Evolutionary conservation across 2,888 invertebrate species (phyloP), one percentile per base, ranked within the genome.

Genomic region (Panzeria rudis): DNA sequence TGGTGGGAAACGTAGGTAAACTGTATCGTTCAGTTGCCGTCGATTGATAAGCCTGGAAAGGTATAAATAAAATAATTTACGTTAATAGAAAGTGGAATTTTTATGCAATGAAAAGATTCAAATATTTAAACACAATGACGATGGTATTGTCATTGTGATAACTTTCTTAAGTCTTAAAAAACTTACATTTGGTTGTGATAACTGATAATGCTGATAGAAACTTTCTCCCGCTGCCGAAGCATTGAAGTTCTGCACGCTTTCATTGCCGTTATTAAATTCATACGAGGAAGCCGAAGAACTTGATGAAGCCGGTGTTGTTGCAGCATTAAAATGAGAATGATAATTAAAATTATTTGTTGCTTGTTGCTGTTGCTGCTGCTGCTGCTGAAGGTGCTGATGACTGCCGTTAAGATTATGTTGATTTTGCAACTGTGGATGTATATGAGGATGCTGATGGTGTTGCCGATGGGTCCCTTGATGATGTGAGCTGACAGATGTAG

Each of bases 1-100:
- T 93, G 90, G 94, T 95, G 86, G 95, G 94, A 91, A 95, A 96
- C 76, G 95, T 95, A 86, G 95, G 96, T 88, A 96, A 92, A 64
- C 95, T 95, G 90, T 95, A 96, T 15, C 94, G 95, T 89, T 95
- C 96, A 86, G 93, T 93, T 87, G 82, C 86, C 83, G 66, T 79
- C 86, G 93, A 94, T 72, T 89, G 83, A 72, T 92, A 93, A 78
- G 87, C 89, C 92, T 92, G 86, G 1, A 86, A 79, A 20, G 20
- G 80, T 41, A 68, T 66, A 17, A 32, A 17, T 9, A 6, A 20
- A 29, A 32, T 32, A 11, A 9, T 25, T n/a, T 54, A 25, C 2
- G 2, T 41, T 41, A 15, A 41, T 41, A 13, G 29, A 29, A 29
- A 29, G 29, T 29, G 29, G 5, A 29, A n/a, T n/a, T n/a, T 29